Conservation (phyloP, 2,113 vertebrate species). For the Thunnus maccoyii region DNA sequence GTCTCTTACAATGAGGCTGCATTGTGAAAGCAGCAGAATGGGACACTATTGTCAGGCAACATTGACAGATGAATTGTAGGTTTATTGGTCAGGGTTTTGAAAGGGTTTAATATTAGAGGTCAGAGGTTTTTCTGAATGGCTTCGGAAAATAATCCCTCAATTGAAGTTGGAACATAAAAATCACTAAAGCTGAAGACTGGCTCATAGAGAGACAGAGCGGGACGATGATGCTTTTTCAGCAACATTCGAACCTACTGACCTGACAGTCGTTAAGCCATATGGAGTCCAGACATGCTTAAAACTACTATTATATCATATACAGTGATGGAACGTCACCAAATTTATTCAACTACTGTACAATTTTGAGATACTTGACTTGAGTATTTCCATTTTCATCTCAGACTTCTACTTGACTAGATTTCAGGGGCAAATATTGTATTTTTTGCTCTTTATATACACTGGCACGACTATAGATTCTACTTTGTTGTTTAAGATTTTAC, state of each 20-base stretch:
- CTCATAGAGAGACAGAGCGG: neutral
- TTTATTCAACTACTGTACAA: neutral
- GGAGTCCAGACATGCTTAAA: too few species aligned
- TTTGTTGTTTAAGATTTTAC: too few species aligned
- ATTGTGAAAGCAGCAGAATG: neutral
- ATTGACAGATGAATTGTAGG: constrained; percentile 17
- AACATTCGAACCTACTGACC: neutral
- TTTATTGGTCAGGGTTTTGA: neutral
- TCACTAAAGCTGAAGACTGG: constrained; percentile 14
- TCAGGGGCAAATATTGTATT: neutral
- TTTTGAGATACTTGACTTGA: neutral
- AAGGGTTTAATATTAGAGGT: constrained; percentile 48
- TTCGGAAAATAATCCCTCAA: constrained; percentile 57
- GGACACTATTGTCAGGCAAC: neutral
- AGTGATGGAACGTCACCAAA: neutral
- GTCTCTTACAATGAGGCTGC: neutral
- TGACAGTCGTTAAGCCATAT: neutral
- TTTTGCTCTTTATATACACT: too few species aligned
- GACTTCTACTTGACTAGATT: neutral
- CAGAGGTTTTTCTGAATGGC: constrained; percentile 36
- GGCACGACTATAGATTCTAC: too few species aligned
- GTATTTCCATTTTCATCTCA: neutral
- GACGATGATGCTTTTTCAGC: neutral
- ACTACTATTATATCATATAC: neutral
- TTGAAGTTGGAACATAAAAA: constrained; percentile 36